phyloP scores from a whole-genome alignment of 1,140 invertebrate species.

The Anastatus disparis region DNA sequence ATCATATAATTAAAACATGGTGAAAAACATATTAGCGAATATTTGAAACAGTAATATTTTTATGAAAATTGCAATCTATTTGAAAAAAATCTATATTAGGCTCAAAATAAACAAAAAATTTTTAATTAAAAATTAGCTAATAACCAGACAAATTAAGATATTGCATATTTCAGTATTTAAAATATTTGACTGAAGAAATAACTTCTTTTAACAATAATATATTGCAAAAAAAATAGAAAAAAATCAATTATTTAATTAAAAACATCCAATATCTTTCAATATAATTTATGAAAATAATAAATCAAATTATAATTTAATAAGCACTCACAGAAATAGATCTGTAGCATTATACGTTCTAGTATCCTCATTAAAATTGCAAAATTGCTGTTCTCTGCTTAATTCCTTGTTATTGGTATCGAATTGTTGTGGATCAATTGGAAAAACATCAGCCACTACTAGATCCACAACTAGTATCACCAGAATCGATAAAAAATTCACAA shows the following conservation, averaged over 20 bases:
- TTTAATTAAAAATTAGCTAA: no score
- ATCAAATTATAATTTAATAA: no score
- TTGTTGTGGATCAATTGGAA: background rate
- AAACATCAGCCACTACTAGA: background rate
- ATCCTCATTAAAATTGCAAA: slow-evolving; percentile 45
- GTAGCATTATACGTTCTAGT: slow-evolving; percentile 49
- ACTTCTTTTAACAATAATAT: no score
- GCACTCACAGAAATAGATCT: slow-evolving; percentile 57
- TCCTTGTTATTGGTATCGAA: background rate
- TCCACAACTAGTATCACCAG: background rate
- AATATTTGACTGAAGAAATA: background rate
- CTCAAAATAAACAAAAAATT: no score
- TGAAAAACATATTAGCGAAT: no score
- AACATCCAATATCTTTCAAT: no score
- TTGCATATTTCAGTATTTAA: background rate
- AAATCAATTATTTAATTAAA: background rate
- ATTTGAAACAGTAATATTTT: no score
- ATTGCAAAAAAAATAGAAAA: background rate
- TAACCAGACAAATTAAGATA: background rate
- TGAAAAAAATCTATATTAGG: no score
- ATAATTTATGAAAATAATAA: no score
- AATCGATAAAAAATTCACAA: slow-evolving; percentile 22
- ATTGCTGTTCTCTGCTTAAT: background rate
- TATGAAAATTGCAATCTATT: no score
- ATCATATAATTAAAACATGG: no score